A percentile compares a stretch with the other conserved stretches of the same genome.
These are phyloP conservation scores for Hemitrygon akajei DNA, from an alignment of 2,797 vertebrate species.

Conservation along the genomic window DNA sequence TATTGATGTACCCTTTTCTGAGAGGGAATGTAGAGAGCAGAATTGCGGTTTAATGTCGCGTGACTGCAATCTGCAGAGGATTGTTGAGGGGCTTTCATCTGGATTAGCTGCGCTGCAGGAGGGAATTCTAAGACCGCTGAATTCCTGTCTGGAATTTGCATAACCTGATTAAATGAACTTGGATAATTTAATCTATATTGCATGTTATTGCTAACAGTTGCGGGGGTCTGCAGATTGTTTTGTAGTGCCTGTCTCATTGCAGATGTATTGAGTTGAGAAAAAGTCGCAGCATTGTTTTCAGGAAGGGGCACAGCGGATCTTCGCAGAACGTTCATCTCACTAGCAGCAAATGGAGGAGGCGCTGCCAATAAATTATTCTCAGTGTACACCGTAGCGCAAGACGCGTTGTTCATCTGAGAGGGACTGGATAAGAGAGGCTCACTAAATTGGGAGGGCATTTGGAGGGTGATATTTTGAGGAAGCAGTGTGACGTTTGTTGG, in stretches of 20 bases:
- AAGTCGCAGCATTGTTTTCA: not conserved
- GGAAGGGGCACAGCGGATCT: not conserved
- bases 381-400: not conserved
- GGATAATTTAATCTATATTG: not conserved
- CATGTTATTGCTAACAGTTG: not conserved
- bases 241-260: not conserved
- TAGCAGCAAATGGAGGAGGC: not conserved
- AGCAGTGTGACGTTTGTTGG: too few relatives aligned
- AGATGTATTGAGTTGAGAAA: not conserved
- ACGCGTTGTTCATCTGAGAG: not conserved
- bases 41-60: too few relatives aligned
- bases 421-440: not conserved
- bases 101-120: not conserved
- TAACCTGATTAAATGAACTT: not conserved
- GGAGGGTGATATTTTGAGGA: too few relatives aligned
- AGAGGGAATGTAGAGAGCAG: not conserved
- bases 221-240: too few relatives aligned
- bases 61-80: not conserved
- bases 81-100: not conserved
- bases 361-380: not conserved
- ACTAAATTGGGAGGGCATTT: not conserved
- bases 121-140: too few relatives aligned
- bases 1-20: not conserved
- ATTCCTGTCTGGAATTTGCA: not conserved
- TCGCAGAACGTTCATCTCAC: not conserved